Evolutionary conservation across 2,797 vertebrate genomes (phyloP).

Genomic region (Eurystomus glaucurus): DNA sequence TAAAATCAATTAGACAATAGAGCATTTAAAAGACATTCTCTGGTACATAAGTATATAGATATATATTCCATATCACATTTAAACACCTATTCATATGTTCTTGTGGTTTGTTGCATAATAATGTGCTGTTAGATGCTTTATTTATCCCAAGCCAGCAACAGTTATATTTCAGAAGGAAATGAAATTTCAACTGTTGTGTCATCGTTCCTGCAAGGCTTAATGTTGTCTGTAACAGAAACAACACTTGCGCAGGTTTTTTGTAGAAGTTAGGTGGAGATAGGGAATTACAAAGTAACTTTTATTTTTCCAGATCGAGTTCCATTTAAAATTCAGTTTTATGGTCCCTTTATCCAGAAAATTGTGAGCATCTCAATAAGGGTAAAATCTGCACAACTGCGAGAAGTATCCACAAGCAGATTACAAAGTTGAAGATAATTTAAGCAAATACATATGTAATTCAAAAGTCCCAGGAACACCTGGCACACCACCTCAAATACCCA

Average conservation of each 20-base stretch:
- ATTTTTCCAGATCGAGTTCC: background rate
- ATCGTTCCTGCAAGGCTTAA: background rate
- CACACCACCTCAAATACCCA: background rate
- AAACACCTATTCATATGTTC: background rate
- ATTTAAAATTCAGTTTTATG: background rate
- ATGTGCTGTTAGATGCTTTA: background rate
- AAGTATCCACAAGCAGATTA: background rate
- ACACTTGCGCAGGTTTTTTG: background rate
- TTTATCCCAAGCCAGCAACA: constrained; percentile 2
- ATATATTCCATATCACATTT: background rate
- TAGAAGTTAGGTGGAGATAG: background rate
- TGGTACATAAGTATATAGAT: background rate
- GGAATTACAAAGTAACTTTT: background rate
- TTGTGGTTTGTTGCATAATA: background rate
- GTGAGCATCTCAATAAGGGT: background rate
- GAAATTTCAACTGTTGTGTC: background rate
- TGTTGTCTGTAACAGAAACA: background rate
- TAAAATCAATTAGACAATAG: background rate
- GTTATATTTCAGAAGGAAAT: constrained; percentile 6
- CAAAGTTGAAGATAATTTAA: background rate
- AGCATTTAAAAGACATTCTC: constrained; percentile 5
- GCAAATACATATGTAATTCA: background rate
- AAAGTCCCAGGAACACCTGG: background rate
- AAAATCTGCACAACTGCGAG: background rate
- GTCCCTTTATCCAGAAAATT: background rate